Evolutionary conservation across 1,140 invertebrate genomes (phyloP).

Genomic region (Sesamia nonagrioides): DNA sequence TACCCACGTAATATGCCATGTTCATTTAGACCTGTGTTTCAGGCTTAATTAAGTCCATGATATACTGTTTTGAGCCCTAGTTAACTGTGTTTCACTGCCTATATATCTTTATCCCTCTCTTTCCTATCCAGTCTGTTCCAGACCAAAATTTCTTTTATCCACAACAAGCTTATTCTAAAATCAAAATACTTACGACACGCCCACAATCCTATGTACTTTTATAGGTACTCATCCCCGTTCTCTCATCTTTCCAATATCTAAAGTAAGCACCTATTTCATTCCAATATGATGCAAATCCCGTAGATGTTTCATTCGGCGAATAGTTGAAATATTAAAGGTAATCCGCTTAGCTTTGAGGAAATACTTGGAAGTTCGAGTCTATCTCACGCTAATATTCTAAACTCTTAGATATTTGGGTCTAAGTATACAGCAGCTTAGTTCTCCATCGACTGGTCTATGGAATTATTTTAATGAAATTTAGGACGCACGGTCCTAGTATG

Average conservation of each 20-base stretch:
- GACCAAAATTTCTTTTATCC: too few relatives aligned
- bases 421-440: conserved; percentile 48
- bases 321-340: conserved; percentile 72
- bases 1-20: too few relatives aligned
- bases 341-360: conserved; percentile 63
- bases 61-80: too few relatives aligned
- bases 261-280: conserved; percentile 38
- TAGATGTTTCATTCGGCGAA: conserved; percentile 53
- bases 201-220: background rate
- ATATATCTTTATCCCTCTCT: too few relatives aligned
- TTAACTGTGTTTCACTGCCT: too few relatives aligned
- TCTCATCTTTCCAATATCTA: conserved; percentile 8
- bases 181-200: too few relatives aligned
- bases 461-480: background rate
- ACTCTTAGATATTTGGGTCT: conserved; percentile 61
- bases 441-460: background rate
- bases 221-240: background rate
- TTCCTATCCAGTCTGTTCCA: too few relatives aligned
- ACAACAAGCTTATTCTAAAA: too few relatives aligned
- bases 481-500: too few relatives aligned
- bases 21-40: too few relatives aligned
- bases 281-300: conserved; percentile 73
- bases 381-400: too few relatives aligned
- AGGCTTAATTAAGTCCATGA: too few relatives aligned
- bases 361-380: conserved; percentile 56